phyloP scores from a whole-genome alignment of 2,888 invertebrate species.

The Dinocampus coccinellae region DNA sequence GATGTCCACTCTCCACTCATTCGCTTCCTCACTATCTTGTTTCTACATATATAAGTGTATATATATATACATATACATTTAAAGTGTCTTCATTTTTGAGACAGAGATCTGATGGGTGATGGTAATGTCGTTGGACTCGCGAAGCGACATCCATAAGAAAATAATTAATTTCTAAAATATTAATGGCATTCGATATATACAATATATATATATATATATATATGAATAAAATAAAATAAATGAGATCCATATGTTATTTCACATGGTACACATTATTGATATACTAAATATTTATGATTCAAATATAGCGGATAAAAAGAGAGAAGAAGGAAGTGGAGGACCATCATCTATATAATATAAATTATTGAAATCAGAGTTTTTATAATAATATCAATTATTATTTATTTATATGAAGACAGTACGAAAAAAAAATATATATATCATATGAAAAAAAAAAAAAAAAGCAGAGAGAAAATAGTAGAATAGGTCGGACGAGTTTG shows the following conservation, averaged over 20 bases:
- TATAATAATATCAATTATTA: neutral
- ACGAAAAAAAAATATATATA: neutral
- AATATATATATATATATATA: too few species aligned
- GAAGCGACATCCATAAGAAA: neutral
- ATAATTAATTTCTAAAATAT: neutral
- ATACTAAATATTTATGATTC: too few species aligned
- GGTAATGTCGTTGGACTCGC: slow-evolving; percentile 8
- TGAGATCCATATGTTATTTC: too few species aligned
- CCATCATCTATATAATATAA: too few species aligned
- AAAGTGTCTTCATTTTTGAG: slow-evolving; percentile 35
- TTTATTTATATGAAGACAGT: neutral
- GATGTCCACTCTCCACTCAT: slow-evolving; percentile 41
- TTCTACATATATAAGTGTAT: neutral
- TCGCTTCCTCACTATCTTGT: slow-evolving; percentile 40
- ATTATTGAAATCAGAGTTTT: too few species aligned
- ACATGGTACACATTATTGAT: too few species aligned
- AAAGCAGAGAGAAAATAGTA: neutral
- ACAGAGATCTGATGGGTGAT: slow-evolving; percentile 22
- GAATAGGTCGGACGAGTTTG: neutral
- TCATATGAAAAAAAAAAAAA: too few species aligned
- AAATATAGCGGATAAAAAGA: too few species aligned
- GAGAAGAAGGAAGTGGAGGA: too few species aligned
- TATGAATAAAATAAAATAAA: too few species aligned
- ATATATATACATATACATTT: slow-evolving; percentile 8
- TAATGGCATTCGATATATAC: neutral